Evolutionary conservation across 2,888 invertebrate species (phyloP), one percentile per base, ranked within the genome.

Genomic region (Melangyna quadrimaculata): DNA sequence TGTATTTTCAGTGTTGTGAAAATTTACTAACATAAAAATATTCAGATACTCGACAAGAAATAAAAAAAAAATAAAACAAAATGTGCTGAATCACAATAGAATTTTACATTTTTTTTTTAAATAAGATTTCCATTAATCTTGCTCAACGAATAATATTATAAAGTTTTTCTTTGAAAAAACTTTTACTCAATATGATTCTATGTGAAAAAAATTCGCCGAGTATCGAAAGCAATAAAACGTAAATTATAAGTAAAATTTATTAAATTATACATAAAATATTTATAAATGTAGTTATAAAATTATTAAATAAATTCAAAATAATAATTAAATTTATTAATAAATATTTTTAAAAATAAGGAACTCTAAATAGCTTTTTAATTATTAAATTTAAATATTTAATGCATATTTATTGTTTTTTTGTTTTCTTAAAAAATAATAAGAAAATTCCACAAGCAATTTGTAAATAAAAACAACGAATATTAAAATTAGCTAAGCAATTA

Each of bases 191-290:
- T 27, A 27, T 53, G 81, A 87, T 88, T 89, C 88, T 89, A 89
- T 22, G 87, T 61, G 86, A 69, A 82, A 88, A 65, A 89, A 87
- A 89, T 88, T 89, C 88, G 89, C 91, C 91, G 91, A 90, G 92
- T 92, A 92, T 92, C 92, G 89, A 91, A 92, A 92, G 92, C 92
- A 92, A 92, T 92, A 92, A 92, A 89, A 90, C 90, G 91, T 92
- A 92, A 88, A 86, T 72, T 61, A 65, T 88, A 88, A 87, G 80
- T 35, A 29, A 55, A 48, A 69, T 83, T 79, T 67, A 45, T 29
- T 22, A 67, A 35, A 67, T 32, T 72, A 80, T 77, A 63, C 67
- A 80, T 57, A 75, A 71, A n/a, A n/a, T n/a, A 84, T 43, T 37
- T 40, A 71, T 71, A 19, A 83, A 45, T 19, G 40, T 32, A 32